Evolutionary conservation across 1,140 invertebrate species (phyloP).

Genomic region (Platyscapa corneri): DNA sequence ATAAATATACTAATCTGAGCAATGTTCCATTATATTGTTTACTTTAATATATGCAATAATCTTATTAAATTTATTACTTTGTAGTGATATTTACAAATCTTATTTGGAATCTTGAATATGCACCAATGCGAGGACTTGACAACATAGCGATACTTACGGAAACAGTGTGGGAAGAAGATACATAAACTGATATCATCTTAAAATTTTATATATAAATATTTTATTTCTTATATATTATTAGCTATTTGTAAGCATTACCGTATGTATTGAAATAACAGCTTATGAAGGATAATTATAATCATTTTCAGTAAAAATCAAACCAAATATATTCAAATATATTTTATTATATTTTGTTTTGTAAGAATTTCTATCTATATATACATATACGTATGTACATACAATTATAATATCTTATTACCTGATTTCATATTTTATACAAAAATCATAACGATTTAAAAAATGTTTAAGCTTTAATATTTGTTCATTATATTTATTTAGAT

Average conservation of each 20-base stretch:
- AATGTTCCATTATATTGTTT: no score
- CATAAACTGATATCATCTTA: slow-evolving; percentile 18
- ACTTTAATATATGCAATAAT: neutral
- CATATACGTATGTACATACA: no score
- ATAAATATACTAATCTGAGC: no score
- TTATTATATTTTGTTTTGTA: no score
- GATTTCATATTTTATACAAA: no score
- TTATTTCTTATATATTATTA: neutral
- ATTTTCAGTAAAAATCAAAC: neutral
- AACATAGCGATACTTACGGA: slow-evolving; percentile 86
- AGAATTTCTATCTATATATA: no score
- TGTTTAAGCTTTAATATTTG: no score
- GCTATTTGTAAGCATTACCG: neutral
- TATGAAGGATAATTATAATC: neutral
- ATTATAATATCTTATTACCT: no score
- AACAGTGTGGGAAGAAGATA: slow-evolving; percentile 79
- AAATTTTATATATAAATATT: neutral
- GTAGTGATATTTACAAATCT: slow-evolving; percentile 81
- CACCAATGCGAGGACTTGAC: slow-evolving; percentile 79
- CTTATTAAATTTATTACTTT: slow-evolving; percentile 56
- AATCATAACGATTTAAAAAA: no score
- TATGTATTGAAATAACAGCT: neutral
- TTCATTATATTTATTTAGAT: no score
- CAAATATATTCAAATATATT: no score
- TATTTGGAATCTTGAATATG: slow-evolving; percentile 86